These are phyloP conservation scores for Mesoclemmys tuberculata DNA, from an alignment of 2,113 vertebrate genomes.

Conservation along the genomic window DNA sequence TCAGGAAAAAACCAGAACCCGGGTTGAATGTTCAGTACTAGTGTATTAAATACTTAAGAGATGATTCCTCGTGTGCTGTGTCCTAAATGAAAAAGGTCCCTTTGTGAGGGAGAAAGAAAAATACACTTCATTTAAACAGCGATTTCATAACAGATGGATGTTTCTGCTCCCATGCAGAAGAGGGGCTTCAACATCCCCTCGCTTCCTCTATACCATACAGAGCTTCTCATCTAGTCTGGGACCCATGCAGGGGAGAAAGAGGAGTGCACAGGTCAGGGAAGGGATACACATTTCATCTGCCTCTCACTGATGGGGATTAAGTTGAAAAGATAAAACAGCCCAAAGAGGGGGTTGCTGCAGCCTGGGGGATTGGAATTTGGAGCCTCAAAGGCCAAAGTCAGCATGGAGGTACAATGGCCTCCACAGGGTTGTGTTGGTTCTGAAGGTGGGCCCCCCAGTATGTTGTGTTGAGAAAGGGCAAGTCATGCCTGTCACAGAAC, in stretches of 20 bases:
- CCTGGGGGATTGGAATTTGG: too few species aligned
- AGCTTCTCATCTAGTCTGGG: not conserved
- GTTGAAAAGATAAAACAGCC: not conserved
- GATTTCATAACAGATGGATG: not conserved
- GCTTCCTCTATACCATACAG: not conserved
- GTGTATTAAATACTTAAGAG: not conserved
- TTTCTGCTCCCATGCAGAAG: not conserved
- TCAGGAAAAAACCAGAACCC: not conserved
- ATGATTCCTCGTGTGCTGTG: not conserved
- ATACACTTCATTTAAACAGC: not conserved
- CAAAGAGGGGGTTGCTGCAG: not conserved
- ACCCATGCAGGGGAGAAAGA: not conserved
- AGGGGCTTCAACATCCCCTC: not conserved
- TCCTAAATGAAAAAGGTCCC: not conserved
- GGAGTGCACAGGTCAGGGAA: not conserved
- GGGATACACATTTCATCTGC: not conserved
- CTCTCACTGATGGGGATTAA: not conserved
- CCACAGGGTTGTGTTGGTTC: not conserved
- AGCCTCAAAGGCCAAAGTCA: not conserved
- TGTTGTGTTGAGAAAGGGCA: not conserved
- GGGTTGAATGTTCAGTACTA: not conserved
- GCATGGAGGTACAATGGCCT: not conserved
- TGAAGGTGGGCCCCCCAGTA: not conserved
- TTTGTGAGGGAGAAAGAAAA: conserved; percentile 2
- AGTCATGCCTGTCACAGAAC: not conserved